These are phyloP conservation scores for Berghia stephanieae DNA, from an alignment of 1,140 invertebrate genomes.

Conservation along the genomic window DNA sequence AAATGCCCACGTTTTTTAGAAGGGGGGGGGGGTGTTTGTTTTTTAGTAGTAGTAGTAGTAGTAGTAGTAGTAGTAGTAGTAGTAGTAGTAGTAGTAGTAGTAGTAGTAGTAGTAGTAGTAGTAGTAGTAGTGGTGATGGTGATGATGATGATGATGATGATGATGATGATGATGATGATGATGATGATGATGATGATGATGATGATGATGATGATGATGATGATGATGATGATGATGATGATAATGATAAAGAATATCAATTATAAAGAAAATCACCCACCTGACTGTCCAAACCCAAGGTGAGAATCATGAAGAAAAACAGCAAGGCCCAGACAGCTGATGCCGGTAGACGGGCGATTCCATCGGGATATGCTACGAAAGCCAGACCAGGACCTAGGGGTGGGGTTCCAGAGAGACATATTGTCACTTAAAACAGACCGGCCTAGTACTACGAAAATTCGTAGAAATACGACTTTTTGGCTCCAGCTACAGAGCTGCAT, in stretches of 20 bases:
- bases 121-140: neutral
- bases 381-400: constrained; percentile 93
- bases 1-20: no score
- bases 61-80: no score
- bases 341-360: constrained; percentile 90
- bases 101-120: neutral
- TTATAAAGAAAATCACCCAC: no score
- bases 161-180: neutral
- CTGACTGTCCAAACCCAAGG: constrained; percentile 88
- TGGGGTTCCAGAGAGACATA: no score
- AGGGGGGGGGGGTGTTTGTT: no score
- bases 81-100: constrained; percentile 13
- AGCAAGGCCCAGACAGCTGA: constrained; percentile 94
- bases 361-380: constrained; percentile 96
- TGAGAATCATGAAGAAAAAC: constrained; percentile 97
- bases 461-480: no score
- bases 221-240: neutral
- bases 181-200: constrained; percentile 12
- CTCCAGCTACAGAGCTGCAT: no score
- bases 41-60: no score
- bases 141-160: neutral
- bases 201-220: neutral
- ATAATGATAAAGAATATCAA: neutral
- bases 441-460: no score
- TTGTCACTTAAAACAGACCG: no score